A percentile compares a stretch with the other conserved stretches of the same genome.
Evolutionary conservation across 2,113 vertebrate species (phyloP).

Genomic region (Tursiops truncatus): DNA sequence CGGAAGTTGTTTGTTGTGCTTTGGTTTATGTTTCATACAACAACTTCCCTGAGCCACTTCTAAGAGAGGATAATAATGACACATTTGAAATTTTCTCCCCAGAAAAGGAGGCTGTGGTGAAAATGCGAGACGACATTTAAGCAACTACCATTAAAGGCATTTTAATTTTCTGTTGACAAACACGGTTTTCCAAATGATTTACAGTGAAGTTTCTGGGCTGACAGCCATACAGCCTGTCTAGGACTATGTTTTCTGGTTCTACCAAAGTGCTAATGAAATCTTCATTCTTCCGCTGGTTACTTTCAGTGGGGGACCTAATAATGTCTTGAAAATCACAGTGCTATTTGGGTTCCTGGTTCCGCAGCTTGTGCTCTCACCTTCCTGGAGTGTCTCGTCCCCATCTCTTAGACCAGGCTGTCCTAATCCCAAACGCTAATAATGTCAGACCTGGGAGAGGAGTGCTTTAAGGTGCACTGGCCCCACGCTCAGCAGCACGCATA

Average conservation of each 20-base stretch:
- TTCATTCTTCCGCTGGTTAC: background rate
- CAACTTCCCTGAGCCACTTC: constrained; percentile 68
- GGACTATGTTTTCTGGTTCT: constrained; percentile 54
- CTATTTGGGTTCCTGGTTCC: background rate
- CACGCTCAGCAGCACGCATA: accelerated
- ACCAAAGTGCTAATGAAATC: constrained; percentile 50
- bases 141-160: constrained; percentile 65
- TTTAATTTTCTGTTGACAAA: constrained; percentile 81
- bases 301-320: background rate
- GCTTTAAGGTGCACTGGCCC: background rate
- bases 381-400: background rate
- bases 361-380: background rate
- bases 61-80: constrained; percentile 71
- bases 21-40: constrained; percentile 69
- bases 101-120: constrained; percentile 64
- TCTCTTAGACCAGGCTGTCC: background rate
- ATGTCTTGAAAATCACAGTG: background rate
- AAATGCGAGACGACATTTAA: constrained; percentile 54
- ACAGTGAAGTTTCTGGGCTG: constrained; percentile 70
- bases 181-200: constrained; percentile 71
- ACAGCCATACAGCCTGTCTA: constrained; percentile 65
- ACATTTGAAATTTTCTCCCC: constrained; percentile 72
- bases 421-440: background rate
- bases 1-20: constrained; percentile 67
- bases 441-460: background rate